Conservation (phyloP, 1,140 invertebrate species). For the Procambarus virginalis region DNA sequence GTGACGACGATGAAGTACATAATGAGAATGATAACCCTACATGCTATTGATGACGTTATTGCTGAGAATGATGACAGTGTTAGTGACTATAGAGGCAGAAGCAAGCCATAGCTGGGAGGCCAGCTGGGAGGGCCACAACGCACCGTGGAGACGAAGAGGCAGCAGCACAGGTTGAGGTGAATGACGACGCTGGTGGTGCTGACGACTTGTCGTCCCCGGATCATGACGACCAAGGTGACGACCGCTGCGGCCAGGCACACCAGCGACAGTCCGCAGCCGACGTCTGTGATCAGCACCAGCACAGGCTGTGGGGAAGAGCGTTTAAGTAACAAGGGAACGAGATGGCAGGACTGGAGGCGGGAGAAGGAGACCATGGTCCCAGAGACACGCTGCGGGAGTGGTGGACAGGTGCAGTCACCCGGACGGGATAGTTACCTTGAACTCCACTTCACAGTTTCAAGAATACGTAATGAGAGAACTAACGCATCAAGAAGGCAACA, state of each 20-base stretch:
- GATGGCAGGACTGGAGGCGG: no score
- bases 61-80: no score
- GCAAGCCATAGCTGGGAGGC: no score
- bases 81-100: no score
- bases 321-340: no score
- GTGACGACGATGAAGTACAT: background rate
- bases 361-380: slow-evolving; percentile 74
- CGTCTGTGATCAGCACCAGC: background rate
- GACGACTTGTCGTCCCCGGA: slow-evolving; percentile 75
- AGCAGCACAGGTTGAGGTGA: slow-evolving; percentile 94
- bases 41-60: background rate
- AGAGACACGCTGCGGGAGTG: no score
- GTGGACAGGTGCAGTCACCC: no score
- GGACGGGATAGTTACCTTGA: no score
- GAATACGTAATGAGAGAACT: no score
- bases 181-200: slow-evolving; percentile 91
- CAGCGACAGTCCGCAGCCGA: slow-evolving; percentile 87
- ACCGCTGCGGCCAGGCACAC: slow-evolving; percentile 88
- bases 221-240: slow-evolving; percentile 86
- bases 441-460: no score
- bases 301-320: background rate
- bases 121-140: slow-evolving; percentile 73
- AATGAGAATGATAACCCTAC: no score
- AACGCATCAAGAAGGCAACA: no score
- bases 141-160: slow-evolving; percentile 91